Percentiles rank a stretch among this genome's conserved stretches.
These are phyloP conservation scores for Indicator indicator DNA, from an alignment of 2,113 vertebrate species.

Conservation along the genomic window DNA sequence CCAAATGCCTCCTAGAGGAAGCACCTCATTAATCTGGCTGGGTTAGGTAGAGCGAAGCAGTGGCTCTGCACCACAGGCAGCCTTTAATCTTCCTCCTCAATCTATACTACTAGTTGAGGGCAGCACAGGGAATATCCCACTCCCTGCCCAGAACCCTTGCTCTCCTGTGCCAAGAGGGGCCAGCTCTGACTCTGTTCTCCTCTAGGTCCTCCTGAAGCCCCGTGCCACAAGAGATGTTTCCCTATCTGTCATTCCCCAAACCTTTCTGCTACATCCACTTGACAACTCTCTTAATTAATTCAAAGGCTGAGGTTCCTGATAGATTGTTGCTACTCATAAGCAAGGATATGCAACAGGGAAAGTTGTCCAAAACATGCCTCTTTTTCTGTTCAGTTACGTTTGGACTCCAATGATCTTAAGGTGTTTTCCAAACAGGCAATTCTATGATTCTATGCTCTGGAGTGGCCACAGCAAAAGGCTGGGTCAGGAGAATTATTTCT, in stretches of 20 bases:
- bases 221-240: neutral
- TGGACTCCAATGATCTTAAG: too few species aligned
- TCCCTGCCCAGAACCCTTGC: neutral
- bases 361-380: neutral
- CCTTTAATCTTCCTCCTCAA: conserved; percentile 16
- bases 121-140: neutral
- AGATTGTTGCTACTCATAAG: neutral
- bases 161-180: neutral
- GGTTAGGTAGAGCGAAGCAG: neutral
- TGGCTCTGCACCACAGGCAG: neutral
- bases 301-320: neutral
- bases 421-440: too few species aligned
- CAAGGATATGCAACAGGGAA: neutral
- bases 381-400: too few species aligned
- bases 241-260: neutral
- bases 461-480: neutral
- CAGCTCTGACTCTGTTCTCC: neutral
- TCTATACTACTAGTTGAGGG: neutral
- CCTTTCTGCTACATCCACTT: neutral
- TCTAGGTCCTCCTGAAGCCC: neutral
- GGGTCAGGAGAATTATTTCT: neutral
- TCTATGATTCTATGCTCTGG: neutral
- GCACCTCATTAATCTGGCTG: conserved; percentile 50
- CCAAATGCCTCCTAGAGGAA: neutral
- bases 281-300: neutral